phyloP scores from a whole-genome alignment of 1,140 invertebrate species.

The Cyclina sinensis region DNA sequence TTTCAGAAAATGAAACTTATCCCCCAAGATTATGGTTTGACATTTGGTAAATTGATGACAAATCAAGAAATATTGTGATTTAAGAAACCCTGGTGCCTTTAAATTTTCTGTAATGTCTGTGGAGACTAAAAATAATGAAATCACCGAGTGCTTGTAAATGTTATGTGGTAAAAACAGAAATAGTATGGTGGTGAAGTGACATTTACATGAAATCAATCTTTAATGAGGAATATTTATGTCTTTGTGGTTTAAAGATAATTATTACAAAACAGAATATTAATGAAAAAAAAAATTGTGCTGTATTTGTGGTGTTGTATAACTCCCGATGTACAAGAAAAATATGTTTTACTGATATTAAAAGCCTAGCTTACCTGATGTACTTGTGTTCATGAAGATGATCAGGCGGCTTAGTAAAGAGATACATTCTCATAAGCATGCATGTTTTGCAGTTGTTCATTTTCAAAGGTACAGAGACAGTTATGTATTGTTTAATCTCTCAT shows the following conservation, averaged over 20 bases:
- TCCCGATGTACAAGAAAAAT: no score
- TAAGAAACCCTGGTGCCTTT: neutral
- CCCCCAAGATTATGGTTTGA: conserved; percentile 5
- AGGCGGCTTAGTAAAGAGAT: no score
- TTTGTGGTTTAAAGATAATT: neutral
- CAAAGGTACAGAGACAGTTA: no score
- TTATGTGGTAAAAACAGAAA: neutral
- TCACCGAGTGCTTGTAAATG: neutral
- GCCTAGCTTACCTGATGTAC: no score
- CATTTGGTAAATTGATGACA: conserved; percentile 11
- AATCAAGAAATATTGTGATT: neutral
- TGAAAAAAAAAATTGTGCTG: no score
- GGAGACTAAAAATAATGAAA: neutral
- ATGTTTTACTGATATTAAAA: no score
- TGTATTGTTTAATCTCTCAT: no score
- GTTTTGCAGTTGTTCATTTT: no score
- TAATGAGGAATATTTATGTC: neutral
- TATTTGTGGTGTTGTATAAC: no score
- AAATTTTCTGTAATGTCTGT: neutral
- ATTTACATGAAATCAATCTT: neutral
- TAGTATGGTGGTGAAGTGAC: neutral
- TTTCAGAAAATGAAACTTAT: neutral
- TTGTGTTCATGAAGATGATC: no score
- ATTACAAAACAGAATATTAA: no score
- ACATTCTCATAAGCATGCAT: no score